Evolutionary conservation across 2,113 vertebrate genomes (phyloP), one percentile per base, ranked within the genome.

Genomic region (Mormyrus iriodes): DNA sequence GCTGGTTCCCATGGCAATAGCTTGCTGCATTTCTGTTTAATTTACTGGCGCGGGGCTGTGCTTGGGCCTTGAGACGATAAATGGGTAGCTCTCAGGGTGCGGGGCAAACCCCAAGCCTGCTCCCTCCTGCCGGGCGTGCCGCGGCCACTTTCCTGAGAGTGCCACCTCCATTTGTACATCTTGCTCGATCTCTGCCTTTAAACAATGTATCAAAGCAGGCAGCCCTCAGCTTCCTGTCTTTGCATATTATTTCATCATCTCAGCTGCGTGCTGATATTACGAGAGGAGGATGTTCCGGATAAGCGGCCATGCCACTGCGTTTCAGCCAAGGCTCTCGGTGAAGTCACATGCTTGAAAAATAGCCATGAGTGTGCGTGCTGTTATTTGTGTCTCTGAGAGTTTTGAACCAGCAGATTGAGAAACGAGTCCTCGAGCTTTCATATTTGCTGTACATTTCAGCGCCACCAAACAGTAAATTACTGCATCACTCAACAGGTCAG

Each of bases 1-100:
- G 90, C 91, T 93, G 92, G 96, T 96, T 96, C 95, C 96, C 96
- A 96, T 96, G 96, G 96, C 94, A 94, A 96, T 96, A 90, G 92
- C 93, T 92, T 90, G 91, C 90, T 92, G 88, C 46, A 44, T 90
- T 88, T 91, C 90, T 92, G 91, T 88, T 91, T 90, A 46, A 31
- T 88, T 88, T 42, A 46, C 73, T 42, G 84, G 82, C 61, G 76
- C 86, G 89, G 91, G 90, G 61, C 90, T 58, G 86, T 85, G 89
- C 89, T 88, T 89, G 90, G 92, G 90, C 91, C 91, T 93, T 86
- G 90, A 90, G 90, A 91, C 48, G 84, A 86, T 83, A 89, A 90
- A 90, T 86, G 44, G 90, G 89, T 55, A 90, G 91, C 88, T 90
- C 15, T 58, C 15, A 17, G 44, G 88, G 83, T 91, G 83, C 65